Evolutionary conservation across 2,113 vertebrate species (phyloP).

Genomic region (Sclerurus mexicanus): DNA sequence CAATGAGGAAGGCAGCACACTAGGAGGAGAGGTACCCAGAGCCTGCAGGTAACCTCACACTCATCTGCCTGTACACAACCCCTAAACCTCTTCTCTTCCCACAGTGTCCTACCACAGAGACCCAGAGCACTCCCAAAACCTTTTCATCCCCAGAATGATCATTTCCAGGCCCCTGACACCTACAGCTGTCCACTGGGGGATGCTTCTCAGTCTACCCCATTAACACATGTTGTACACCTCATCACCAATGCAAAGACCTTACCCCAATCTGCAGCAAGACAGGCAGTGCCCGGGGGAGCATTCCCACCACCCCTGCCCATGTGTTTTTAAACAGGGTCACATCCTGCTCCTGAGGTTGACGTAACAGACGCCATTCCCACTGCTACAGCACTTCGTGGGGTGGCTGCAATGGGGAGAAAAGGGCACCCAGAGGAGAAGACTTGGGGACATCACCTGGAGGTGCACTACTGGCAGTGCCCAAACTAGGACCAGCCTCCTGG

Average conservation of each 20-base stretch:
- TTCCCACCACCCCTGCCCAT: fast-evolving
- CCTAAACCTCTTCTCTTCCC: neutral
- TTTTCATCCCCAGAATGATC: fast-evolving
- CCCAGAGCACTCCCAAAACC: neutral
- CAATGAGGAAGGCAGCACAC: neutral
- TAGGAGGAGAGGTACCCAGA: neutral
- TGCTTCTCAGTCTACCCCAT: neutral
- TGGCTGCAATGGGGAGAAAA: neutral
- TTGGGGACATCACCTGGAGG: neutral
- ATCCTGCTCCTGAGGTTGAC: neutral
- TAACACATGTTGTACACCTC: fast-evolving
- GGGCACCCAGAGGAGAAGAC: neutral
- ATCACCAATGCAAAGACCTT: neutral
- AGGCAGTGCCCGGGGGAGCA: neutral
- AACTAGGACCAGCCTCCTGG: neutral
- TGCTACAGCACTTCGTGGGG: neutral
- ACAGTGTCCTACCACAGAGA: neutral
- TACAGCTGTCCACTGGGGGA: neutral
- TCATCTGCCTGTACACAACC: neutral
- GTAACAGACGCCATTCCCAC: fast-evolving
- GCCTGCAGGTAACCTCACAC: neutral
- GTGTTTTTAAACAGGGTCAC: neutral
- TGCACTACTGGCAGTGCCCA: neutral
- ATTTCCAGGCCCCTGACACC: fast-evolving
- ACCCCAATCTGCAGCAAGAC: fast-evolving